phyloP scores from a whole-genome alignment of 2,888 invertebrate genomes.

The Gonocerus acuteangulatus region DNA sequence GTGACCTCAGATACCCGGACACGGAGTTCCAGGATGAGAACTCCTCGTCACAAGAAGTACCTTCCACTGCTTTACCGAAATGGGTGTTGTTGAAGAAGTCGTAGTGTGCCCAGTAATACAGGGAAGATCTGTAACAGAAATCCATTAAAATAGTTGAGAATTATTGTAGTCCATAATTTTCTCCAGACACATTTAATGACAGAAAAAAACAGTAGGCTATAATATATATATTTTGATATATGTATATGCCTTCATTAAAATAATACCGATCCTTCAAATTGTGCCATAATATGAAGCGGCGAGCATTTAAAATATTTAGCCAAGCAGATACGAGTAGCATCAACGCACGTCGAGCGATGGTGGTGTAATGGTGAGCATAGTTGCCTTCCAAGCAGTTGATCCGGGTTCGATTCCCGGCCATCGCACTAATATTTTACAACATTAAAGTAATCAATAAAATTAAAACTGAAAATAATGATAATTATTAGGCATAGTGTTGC shows the following conservation, averaged over 20 bases:
- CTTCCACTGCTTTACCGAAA: constrained; percentile 71
- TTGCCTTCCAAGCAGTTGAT: constrained; percentile 43
- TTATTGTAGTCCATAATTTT: neutral
- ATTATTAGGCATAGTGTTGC: too few relatives aligned
- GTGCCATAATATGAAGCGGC: too few relatives aligned
- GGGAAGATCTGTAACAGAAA: constrained; percentile 59
- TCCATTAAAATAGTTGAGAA: neutral
- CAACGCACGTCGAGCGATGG: constrained; percentile 41
- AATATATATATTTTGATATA: too few relatives aligned
- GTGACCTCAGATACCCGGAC: constrained; percentile 69
- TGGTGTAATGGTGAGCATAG: constrained; percentile 44
- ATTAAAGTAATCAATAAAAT: too few relatives aligned
- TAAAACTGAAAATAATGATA: too few relatives aligned
- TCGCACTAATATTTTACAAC: constrained; percentile 36
- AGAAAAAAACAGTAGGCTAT: too few relatives aligned
- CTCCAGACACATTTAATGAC: too few relatives aligned
- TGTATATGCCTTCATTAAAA: too few relatives aligned
- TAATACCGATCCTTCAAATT: too few relatives aligned
- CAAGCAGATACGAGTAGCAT: too few relatives aligned
- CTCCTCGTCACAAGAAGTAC: constrained; percentile 78
- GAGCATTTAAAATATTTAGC: too few relatives aligned
- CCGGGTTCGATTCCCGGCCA: constrained; percentile 43
- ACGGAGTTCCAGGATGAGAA: constrained; percentile 77
- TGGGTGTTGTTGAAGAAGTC: constrained; percentile 88
- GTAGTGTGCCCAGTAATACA: constrained; percentile 91